Conservation (phyloP, 2,113 vertebrate species). For the Pyrgilauda ruficollis region DNA sequence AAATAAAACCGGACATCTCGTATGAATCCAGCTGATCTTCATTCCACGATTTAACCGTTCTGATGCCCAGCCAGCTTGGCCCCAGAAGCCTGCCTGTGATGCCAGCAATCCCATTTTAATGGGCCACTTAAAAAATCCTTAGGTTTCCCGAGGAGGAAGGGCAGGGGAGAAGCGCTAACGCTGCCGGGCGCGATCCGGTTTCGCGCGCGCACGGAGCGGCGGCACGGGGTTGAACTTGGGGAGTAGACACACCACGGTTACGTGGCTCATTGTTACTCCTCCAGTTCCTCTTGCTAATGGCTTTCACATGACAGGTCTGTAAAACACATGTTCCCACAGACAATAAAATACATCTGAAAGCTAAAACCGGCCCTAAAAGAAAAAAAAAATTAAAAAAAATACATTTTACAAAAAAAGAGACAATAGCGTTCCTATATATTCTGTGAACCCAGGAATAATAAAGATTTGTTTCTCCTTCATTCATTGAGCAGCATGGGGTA, state of each 20-base stretch:
- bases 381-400: neutral
- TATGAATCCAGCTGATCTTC: constrained; percentile 14
- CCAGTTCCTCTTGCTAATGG: constrained; percentile 73
- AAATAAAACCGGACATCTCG: constrained; percentile 1
- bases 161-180: constrained; percentile 9
- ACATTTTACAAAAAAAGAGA: constrained; percentile 5
- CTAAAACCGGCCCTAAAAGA: constrained; percentile 43
- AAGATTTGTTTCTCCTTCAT: constrained; percentile 62
- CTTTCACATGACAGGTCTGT: constrained; percentile 78
- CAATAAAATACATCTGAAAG: constrained; percentile 74
- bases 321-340: constrained; percentile 78
- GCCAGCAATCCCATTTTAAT: constrained; percentile 63
- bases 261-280: constrained; percentile 63
- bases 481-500: constrained; percentile 50
- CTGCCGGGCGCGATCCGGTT: neutral
- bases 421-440: constrained; percentile 48
- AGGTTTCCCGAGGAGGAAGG: constrained; percentile 24
- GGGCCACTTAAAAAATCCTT: constrained; percentile 48
- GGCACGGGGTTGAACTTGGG: constrained; percentile 55
- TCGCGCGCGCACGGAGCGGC: neutral
- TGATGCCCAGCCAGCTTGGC: constrained; percentile 60
- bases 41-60: constrained; percentile 15
- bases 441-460: constrained; percentile 48
- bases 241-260: constrained; percentile 58
- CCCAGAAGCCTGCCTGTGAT: neutral